These are phyloP conservation scores for Drosophila bunnanda DNA, from an alignment of 2,888 invertebrate species.

Conservation along the genomic window DNA sequence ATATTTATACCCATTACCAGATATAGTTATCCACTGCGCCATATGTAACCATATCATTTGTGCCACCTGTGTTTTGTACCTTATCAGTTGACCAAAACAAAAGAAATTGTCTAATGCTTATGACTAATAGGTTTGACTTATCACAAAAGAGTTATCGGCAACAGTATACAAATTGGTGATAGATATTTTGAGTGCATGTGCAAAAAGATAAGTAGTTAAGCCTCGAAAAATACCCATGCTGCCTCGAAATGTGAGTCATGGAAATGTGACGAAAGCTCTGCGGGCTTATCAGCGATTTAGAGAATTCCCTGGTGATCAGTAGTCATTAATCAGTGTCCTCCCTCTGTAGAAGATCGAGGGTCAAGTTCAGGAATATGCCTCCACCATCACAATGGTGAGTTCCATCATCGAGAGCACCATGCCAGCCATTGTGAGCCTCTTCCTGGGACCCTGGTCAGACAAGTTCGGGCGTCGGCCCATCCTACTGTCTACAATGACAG, in stretches of 20 bases:
- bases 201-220: slow-evolving; percentile 9
- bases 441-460: slow-evolving; percentile 93
- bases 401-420: slow-evolving; percentile 88
- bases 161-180: slow-evolving; percentile 18
- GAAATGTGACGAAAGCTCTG: slow-evolving; percentile 12
- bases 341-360: slow-evolving; percentile 84
- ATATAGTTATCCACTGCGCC: neutral
- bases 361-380: slow-evolving; percentile 88
- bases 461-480: slow-evolving; percentile 91
- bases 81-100: slow-evolving; percentile 34
- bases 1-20: no score
- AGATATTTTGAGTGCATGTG: slow-evolving; percentile 20
- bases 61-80: neutral
- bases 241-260: slow-evolving; percentile 12
- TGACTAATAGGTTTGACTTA: slow-evolving; percentile 41
- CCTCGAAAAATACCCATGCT: slow-evolving; percentile 4
- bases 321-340: slow-evolving; percentile 4
- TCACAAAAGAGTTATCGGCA: slow-evolving; percentile 28
- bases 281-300: slow-evolving; percentile 8
- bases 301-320: neutral
- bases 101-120: slow-evolving; percentile 15
- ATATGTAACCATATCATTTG: neutral
- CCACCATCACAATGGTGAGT: slow-evolving; percentile 87
- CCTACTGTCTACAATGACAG: slow-evolving; percentile 86
- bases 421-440: slow-evolving; percentile 89